Evolutionary conservation across 30 jellyfish, hydroid and myxozoan genomes (phyloP).

Genomic region (Chrysaora quinquecirrha): DNA sequence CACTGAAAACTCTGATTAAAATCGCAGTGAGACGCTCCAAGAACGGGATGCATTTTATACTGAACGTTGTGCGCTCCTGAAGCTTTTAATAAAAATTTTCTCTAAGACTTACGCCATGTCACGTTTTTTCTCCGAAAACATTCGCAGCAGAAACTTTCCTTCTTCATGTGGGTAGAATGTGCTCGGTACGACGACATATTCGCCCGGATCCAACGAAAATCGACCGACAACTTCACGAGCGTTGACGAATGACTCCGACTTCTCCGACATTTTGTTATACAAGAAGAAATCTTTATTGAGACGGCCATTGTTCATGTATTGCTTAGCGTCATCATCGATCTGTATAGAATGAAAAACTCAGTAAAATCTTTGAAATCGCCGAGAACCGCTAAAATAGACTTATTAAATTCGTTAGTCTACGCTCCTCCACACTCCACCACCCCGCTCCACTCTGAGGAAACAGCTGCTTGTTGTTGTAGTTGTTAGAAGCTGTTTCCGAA

Average conservation of each 20-base stretch:
- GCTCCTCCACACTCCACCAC: not conserved
- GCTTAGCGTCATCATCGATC: conserved; percentile 64
- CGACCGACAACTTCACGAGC: conserved; percentile 79
- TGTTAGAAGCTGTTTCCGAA: too few relatives aligned
- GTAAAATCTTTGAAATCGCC: not conserved
- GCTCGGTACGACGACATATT: conserved; percentile 73
- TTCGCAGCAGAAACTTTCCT: conserved; percentile 66
- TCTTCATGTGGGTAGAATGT: conserved; percentile 79
- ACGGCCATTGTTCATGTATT: conserved; percentile 61
- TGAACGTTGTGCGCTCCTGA: too few relatives aligned
- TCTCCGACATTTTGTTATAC: conserved; percentile 63
- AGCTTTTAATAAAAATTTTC: too few relatives aligned
- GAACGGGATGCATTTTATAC: too few relatives aligned
- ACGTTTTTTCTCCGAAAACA: conserved; percentile 66
- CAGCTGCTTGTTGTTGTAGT: too few relatives aligned
- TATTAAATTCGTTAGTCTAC: not conserved
- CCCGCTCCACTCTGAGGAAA: too few relatives aligned
- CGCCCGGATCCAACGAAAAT: conserved; percentile 68
- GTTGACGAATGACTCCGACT: conserved; percentile 65
- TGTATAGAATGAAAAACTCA: not conserved
- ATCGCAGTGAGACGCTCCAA: too few relatives aligned
- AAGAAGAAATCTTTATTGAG: conserved; percentile 70
- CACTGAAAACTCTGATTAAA: too few relatives aligned
- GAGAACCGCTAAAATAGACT: too few relatives aligned
- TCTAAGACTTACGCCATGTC: conserved; percentile 56